Evolutionary conservation across 2,113 vertebrate species (phyloP), one percentile per base, ranked within the genome.

Genomic region (Tiliqua scincoides): DNA sequence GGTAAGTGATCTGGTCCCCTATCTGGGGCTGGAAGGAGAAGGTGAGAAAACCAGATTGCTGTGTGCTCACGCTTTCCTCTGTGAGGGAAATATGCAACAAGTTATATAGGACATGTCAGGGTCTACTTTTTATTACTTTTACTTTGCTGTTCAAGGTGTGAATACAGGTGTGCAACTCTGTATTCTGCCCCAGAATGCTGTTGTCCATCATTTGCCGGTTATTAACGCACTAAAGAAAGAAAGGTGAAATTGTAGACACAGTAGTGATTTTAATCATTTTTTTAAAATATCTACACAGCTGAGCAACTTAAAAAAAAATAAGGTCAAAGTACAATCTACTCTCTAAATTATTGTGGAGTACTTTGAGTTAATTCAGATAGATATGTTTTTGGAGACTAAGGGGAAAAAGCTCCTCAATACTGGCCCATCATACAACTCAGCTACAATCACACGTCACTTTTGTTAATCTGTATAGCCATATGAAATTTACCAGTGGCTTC

Each of bases 401-500:
- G 78, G 86, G 63, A 74, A 87, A 43, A 71, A 59, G 80, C 43
- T 61, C 72, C 30, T 25, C 17, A 74, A 86, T 9, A 14, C 3
- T 30, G 59, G 65, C 3, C 68, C 71, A 76, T 65, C 81, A 87
- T 83, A 59, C 77, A 79, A 89, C 87, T 54, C n/a, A 86, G 37
- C 65, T 91, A 83, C 86, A 85, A 84, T 72, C 37, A 86, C 30
- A 79, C 18, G 23, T 61, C 6, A 30, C 77, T 91, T 61, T 57
- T 67, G 82, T 78, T 84, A 84, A 77, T 84, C 61, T 84, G 59
- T 65, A 83, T 79, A 79, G 78, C 81, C 84, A 76, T 40, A 79
- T 88, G 59, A 91, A 77, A 93, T 85, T 89, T 92, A 90, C 91
- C 89, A 85, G 80, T 79, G 89, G 87, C 81, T 89, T 91, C 82